A percentile compares a stretch with the other conserved stretches of the same genome.
Conservation (phyloP, 2,113 vertebrate species). For the Parotia lawesii region DNA sequence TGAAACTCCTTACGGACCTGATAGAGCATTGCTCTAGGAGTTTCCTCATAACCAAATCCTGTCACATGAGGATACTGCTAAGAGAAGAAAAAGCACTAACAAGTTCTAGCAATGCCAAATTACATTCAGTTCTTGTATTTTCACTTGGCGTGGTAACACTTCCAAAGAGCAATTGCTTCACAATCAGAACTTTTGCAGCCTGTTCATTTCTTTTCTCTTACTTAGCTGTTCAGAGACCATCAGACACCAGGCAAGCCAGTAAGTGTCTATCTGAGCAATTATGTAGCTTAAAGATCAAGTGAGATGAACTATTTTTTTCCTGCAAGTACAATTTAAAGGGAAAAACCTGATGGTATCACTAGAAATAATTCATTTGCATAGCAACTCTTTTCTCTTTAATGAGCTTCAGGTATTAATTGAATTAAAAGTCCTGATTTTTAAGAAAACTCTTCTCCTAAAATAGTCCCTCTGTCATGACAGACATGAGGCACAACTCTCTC, state of each 20-base stretch:
- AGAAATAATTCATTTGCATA: neutral
- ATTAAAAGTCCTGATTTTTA: neutral
- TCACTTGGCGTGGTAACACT: constrained; percentile 60
- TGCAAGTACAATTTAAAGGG: neutral
- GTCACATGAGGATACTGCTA: constrained; percentile 59
- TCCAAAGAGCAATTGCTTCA: constrained; percentile 55
- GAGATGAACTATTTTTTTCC: neutral
- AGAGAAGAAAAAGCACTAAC: constrained; percentile 47
- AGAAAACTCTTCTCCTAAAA: neutral
- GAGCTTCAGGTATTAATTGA: neutral
- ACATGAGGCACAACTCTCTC: neutral
- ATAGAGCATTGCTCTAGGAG: constrained; percentile 45
- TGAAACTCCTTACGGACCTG: constrained; percentile 36
- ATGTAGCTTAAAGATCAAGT: neutral
- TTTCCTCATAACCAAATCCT: constrained; percentile 60
- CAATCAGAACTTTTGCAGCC: constrained; percentile 60
- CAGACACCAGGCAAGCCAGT: constrained; percentile 14
- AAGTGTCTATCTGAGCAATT: neutral
- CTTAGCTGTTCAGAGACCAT: constrained; percentile 45
- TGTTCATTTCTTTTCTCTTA: constrained; percentile 37
- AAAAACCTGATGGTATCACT: neutral
- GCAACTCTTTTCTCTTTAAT: neutral
- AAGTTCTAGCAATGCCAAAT: constrained; percentile 53
- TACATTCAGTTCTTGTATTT: constrained; percentile 62
- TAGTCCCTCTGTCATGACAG: neutral